Evolutionary conservation across 2,113 vertebrate species (phyloP).

Genomic region (Cettia cetti): DNA sequence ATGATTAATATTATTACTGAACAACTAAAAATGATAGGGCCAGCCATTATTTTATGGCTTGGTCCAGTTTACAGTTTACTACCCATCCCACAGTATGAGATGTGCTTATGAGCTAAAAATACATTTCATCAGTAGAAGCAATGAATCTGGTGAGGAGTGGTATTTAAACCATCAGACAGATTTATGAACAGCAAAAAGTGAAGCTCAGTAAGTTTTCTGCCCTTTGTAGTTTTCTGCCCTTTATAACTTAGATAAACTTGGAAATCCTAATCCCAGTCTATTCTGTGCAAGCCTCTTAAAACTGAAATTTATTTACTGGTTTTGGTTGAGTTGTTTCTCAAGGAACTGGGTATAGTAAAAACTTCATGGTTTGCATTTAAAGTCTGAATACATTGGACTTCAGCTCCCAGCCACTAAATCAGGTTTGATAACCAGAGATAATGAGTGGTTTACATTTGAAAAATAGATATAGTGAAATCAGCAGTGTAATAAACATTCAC

Average conservation of each 20-base stretch:
- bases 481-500: not conserved
- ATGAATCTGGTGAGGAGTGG: not conserved
- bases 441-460: not conserved
- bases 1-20: not conserved
- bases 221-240: not conserved
- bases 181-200: not conserved
- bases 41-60: not conserved
- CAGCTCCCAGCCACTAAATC: not conserved
- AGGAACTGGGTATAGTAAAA: not conserved
- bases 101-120: not conserved
- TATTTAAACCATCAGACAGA: not conserved
- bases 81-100: not conserved
- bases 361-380: not conserved
- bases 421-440: not conserved
- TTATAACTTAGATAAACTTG: not conserved
- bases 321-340: not conserved
- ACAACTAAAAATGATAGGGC: not conserved
- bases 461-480: not conserved
- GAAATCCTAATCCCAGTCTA: not conserved
- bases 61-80: not conserved
- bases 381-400: not conserved
- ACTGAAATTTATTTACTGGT: not conserved
- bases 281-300: not conserved
- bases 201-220: not conserved
- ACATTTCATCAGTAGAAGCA: not conserved